Conservation (phyloP, 2,888 invertebrate genomes). For the Dascillus cervinus region DNA sequence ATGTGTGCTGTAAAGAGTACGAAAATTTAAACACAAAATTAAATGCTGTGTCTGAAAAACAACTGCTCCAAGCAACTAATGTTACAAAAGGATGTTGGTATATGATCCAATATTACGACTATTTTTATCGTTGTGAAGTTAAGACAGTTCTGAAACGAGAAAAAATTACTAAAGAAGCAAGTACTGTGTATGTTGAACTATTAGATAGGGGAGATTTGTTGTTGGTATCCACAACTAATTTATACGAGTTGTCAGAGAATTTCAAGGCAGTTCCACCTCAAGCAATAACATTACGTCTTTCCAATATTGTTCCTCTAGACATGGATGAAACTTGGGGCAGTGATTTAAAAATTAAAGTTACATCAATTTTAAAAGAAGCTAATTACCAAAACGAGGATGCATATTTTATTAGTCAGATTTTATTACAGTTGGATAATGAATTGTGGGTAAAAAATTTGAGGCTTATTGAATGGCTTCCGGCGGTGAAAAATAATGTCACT, state of each 20-base stretch:
- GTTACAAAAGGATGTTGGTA: conserved; percentile 51
- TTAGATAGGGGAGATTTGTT: conserved; percentile 53
- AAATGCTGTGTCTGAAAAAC: conserved; percentile 19
- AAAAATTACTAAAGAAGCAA: conserved; percentile 20
- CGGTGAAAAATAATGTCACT: conserved; percentile 45
- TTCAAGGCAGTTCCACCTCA: conserved; percentile 45
- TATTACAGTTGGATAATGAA: conserved; percentile 51
- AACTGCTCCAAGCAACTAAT: conserved; percentile 23
- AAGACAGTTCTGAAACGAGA: conserved; percentile 40
- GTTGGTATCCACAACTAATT: conserved; percentile 37
- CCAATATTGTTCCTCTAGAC: conserved; percentile 32
- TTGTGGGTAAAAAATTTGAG: conserved; percentile 59
- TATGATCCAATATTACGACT: conserved; percentile 34
- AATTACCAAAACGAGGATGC: conserved; percentile 19
- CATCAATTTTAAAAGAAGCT: conserved; percentile 5
- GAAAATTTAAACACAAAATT: conserved; percentile 25
- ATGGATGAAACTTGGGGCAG: conserved; percentile 27
- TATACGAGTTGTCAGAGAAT: conserved; percentile 48
- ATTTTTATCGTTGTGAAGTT: conserved; percentile 52
- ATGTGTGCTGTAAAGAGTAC: conserved; percentile 21
- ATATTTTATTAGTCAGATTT: conserved; percentile 43
- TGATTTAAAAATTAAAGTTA: conserved; percentile 8
- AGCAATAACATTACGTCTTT: too few species aligned
- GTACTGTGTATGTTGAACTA: conserved; percentile 45
- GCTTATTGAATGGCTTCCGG: conserved; percentile 47